Evolutionary conservation across 2,797 vertebrate species (phyloP).

Genomic region (Thunnus albacares): DNA sequence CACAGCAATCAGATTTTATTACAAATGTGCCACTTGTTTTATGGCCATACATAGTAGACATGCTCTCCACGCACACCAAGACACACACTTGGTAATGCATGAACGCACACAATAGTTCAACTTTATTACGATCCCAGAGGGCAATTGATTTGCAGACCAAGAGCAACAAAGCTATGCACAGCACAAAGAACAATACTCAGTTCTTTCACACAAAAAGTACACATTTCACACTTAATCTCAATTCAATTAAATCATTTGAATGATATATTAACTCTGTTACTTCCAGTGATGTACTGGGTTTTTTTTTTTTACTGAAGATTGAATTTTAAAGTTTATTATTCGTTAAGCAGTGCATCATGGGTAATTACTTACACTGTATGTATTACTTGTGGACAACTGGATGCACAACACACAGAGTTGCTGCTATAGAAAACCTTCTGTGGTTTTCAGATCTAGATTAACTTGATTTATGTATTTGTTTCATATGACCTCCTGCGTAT

Average conservation of each 20-base stretch:
- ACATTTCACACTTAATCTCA: neutral
- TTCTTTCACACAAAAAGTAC: no score
- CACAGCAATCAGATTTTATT: slow-evolving; percentile 8
- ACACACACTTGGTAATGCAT: neutral
- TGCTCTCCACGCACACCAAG: neutral
- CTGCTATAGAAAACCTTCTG: neutral
- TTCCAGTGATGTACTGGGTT: neutral
- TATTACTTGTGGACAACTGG: neutral
- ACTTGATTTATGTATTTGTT: neutral
- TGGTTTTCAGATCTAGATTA: neutral
- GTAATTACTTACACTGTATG: slow-evolving; percentile 11
- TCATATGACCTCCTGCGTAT: neutral
- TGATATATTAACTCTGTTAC: slow-evolving; percentile 11
- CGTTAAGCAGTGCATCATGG: slow-evolving; percentile 23
- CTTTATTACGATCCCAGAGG: no score
- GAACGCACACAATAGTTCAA: no score
- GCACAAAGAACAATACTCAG: no score
- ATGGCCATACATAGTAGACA: neutral
- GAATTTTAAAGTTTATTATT: slow-evolving; percentile 21
- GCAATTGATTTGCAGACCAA: no score
- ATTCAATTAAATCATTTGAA: slow-evolving; percentile 2
- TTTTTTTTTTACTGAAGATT: slow-evolving; percentile 11
- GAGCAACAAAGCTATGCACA: no score
- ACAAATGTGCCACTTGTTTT: neutral
- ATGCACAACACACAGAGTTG: neutral